These are phyloP conservation scores for Pogonomyrmex californicus DNA, from an alignment of 1,140 invertebrate species.

Conservation along the genomic window DNA sequence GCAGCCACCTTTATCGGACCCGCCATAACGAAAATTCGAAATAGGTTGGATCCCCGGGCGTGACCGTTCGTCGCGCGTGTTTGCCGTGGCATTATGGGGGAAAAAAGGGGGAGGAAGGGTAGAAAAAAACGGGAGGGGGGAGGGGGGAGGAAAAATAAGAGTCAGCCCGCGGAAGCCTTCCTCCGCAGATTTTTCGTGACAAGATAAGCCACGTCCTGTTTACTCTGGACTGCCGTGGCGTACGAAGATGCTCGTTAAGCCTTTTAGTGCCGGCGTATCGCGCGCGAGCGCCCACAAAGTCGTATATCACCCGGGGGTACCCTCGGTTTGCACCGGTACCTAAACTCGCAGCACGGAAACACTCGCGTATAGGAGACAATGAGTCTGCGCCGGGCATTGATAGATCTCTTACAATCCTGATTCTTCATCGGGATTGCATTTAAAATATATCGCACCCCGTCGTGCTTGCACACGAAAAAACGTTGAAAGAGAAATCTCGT, in stretches of 20 bases:
- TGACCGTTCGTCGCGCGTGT: conserved; percentile 67
- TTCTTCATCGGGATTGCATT: conserved; percentile 30
- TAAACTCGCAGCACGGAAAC: conserved; percentile 74
- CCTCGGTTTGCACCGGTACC: conserved; percentile 71
- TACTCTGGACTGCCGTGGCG: conserved; percentile 82
- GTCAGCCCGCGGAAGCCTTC: conserved; percentile 76
- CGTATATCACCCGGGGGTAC: conserved; percentile 82
- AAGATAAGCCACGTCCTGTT: conserved; percentile 87
- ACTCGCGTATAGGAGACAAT: conserved; percentile 75
- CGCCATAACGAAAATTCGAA: conserved; percentile 48
- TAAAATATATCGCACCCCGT: conserved; percentile 23
- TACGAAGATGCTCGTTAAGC: conserved; percentile 86
- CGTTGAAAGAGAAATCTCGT: conserved; percentile 12
- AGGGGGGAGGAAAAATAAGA: conserved; percentile 75
- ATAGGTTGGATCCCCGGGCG: conserved; percentile 30
- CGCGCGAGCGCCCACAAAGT: conserved; percentile 82
- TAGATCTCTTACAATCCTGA: conserved; percentile 55
- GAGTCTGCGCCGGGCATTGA: conserved; percentile 75
- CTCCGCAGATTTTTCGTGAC: conserved; percentile 86
- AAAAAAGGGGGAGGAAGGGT: conserved; percentile 34
- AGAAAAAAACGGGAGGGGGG: too few species aligned
- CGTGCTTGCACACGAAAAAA: too few species aligned
- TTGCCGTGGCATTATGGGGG: conserved; percentile 71
- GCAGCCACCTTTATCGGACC: conserved; percentile 44
- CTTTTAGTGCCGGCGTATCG: conserved; percentile 85